Conservation (phyloP, 1,140 invertebrate genomes). For the Agrilus planipennis region DNA sequence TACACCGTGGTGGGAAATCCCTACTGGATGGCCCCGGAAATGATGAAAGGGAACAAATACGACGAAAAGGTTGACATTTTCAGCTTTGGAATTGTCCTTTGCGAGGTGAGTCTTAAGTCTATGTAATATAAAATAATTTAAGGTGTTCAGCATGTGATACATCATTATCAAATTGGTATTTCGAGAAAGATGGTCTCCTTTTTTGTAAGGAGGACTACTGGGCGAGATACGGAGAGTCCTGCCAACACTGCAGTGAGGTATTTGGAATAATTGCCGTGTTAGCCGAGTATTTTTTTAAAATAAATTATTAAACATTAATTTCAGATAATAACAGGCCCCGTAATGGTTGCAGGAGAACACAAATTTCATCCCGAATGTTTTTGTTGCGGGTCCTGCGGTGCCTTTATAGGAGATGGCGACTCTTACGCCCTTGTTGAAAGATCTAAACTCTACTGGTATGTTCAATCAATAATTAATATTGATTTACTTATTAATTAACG, state of each 20-base stretch:
- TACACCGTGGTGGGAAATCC: constrained; percentile 86
- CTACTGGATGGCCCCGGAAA: constrained; percentile 98
- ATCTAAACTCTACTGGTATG: constrained; percentile 75
- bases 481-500: too few relatives aligned
- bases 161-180: constrained; percentile 80
- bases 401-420: constrained; percentile 83
- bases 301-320: constrained; percentile 14
- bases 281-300: not conserved
- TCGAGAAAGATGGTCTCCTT: constrained; percentile 79
- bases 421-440: constrained; percentile 81
- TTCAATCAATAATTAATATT: too few relatives aligned
- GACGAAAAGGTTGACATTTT: constrained; percentile 96
- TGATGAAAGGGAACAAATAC: constrained; percentile 92
- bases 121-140: too few relatives aligned
- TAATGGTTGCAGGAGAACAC: constrained; percentile 89
- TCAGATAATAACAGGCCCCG: constrained; percentile 76
- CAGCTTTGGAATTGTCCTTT: constrained; percentile 91
- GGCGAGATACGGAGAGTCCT: constrained; percentile 75
- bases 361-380: constrained; percentile 95
- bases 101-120: constrained; percentile 85
- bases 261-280: not conserved
- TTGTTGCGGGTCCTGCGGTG: constrained; percentile 67
- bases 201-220: constrained; percentile 88
- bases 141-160: constrained; percentile 81
- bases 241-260: constrained; percentile 74